Conservation (phyloP, 1,140 invertebrate species). For the Trichoplusia ni region DNA sequence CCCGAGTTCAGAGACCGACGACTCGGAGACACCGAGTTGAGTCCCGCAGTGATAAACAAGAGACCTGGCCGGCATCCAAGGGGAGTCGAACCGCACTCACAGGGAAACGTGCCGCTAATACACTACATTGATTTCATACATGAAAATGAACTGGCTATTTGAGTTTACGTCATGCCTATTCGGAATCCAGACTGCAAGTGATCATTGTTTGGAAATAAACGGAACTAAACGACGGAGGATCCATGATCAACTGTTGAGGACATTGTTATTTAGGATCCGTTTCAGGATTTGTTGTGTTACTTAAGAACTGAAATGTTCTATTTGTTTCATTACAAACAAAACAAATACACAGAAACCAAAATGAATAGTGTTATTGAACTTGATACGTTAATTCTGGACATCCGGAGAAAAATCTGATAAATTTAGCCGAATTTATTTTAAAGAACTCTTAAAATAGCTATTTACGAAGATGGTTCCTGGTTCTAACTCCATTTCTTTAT, state of each 20-base stretch:
- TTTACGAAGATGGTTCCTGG: background rate
- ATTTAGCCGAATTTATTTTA: constrained; percentile 2
- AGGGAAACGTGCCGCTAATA: background rate
- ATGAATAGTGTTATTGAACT: constrained; percentile 15
- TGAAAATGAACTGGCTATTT: background rate
- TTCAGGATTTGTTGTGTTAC: no score
- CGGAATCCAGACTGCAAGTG: no score
- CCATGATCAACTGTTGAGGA: no score
- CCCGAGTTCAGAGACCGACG: constrained; percentile 38
- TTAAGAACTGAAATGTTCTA: no score
- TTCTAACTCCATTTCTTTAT: no score
- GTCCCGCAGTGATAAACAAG: constrained; percentile 23
- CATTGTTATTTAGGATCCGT: no score
- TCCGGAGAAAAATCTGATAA: constrained; percentile 23
- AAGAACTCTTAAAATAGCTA: constrained; percentile 4
- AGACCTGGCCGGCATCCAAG: constrained; percentile 37
- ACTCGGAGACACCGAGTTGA: constrained; percentile 16
- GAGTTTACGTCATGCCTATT: no score
- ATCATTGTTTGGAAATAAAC: background rate
- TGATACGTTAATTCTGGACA: constrained; percentile 20
- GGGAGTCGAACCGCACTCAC: constrained; percentile 32
- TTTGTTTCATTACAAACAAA: background rate
- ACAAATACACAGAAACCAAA: background rate
- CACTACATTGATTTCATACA: constrained; percentile 1
- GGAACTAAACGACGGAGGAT: no score